Evolutionary conservation across 2,888 invertebrate species (phyloP).

Genomic region (Ochropacha duplaris): DNA sequence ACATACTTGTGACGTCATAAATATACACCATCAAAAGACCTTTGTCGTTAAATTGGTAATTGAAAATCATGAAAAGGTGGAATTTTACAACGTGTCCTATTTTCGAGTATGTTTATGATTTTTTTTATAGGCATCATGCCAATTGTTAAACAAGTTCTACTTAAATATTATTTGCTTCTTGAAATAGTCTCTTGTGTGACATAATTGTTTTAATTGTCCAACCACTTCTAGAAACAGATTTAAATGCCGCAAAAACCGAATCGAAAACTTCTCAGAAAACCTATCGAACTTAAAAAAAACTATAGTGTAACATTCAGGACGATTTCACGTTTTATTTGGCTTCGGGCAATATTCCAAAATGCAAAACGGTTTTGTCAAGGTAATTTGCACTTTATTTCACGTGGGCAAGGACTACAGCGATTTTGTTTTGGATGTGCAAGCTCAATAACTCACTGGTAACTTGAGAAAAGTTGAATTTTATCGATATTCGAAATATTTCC

Average conservation of each 20-base stretch:
- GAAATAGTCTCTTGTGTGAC: no score
- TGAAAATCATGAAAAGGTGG: no score
- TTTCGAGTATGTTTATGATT: no score
- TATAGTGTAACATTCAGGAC: slow-evolving; percentile 9
- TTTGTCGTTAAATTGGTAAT: no score
- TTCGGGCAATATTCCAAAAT: slow-evolving; percentile 23
- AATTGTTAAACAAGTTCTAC: no score
- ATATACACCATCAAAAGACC: no score
- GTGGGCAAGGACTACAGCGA: slow-evolving; percentile 10
- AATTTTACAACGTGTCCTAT: no score
- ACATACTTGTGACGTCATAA: no score
- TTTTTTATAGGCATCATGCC: no score
- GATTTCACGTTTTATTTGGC: slow-evolving; percentile 33
- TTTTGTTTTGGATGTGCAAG: slow-evolving; percentile 26
- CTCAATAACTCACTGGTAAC: slow-evolving; percentile 57
- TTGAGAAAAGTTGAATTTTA: slow-evolving; percentile 68
- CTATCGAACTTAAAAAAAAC: not conserved
- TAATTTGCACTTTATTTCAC: slow-evolving; percentile 15
- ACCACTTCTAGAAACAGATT: not conserved
- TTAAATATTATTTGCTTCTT: no score
- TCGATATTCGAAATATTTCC: slow-evolving; percentile 60
- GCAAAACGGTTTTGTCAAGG: slow-evolving; percentile 8
- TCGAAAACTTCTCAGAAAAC: not conserved
- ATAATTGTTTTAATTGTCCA: not conserved
- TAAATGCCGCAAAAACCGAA: not conserved